Evolutionary conservation across 2,888 invertebrate species (phyloP), one percentile per base, ranked within the genome.

Genomic region (Machimus rusticus): DNA sequence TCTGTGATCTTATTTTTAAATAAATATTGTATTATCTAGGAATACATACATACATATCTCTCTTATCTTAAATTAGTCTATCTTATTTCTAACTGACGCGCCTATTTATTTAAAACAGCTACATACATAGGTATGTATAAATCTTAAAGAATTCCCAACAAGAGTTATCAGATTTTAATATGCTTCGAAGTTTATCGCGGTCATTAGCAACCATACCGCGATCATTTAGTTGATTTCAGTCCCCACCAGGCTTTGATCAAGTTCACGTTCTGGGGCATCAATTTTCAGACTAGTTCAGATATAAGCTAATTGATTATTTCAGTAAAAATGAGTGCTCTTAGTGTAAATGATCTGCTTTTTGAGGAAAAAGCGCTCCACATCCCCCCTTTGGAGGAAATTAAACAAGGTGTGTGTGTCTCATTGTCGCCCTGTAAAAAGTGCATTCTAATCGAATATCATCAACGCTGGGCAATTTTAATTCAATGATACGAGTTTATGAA

Each of bases 301-400:
- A 9, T 19, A 16, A 39, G 31, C 23, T 81, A 81, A 51, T 23
- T 28, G 31, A 46, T 28, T 14, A 51, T 66, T 66, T 12, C 12
- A 39, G 81, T 31, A 51, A 34, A 34, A 79, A 55, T 8, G 91
- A 90, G 90, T 87, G 90, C 91, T 28, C 89, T 92, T 86, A 90
- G 90, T 81, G 91, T 92, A 14, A 90, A 90, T 43, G 90, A 91
- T 77, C 89, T 94, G 88, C 91, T 93, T 2, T 93, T 94, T 89
- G 93, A 93, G 90, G 94, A 94, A 91, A 95, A 95, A 91, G 90
- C 93, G n/a, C 92, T 95, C 39, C 91, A 94, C 91, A 93, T 93
- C 87, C 96, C 96, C 16, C 91, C 94, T 0, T 92, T 96, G 55
- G 93, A 94, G 57, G 96, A 96, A 91, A 91, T 96, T n/a, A 95